Evolutionary conservation across 2,113 vertebrate genomes (phyloP), one percentile per base, ranked within the genome.

Genomic region (Chaetops frenatus): DNA sequence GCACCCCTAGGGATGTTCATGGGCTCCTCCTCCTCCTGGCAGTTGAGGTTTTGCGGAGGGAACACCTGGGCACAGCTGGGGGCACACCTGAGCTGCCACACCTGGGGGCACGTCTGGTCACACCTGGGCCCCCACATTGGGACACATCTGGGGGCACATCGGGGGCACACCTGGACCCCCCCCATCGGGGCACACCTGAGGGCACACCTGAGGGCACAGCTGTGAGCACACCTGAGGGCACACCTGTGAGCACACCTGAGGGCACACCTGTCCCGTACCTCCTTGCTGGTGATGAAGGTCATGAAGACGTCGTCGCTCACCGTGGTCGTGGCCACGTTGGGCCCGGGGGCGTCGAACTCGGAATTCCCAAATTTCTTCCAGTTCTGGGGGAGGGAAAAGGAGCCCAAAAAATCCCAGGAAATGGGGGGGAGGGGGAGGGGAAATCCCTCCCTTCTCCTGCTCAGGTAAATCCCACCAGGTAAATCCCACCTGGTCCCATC

Each of bases 281-380:
- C 74, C 36, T 78, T 78, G 74, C 98, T 99, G 95, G 99, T 99
- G 94, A 99, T 99, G 95, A 99, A 99, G 11, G 99, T 99, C 99
- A 99, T 99, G 89, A 98, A 99, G 53, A 99, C 99, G 2, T 99
- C 99, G 8, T 99, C 99, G 5, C 99, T 99, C 95, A 99, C 99
- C 0, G 99, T 99, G 54, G 99, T 99, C 48, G 99, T 99, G 79
- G 99, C 99, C 85, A 99, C 99, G 19, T 99, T 99, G 4, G 99
- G 99, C 6, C 99, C 99, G 0, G 98, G 98, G 4, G 98, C 97
- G 35, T 99, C 99, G 16, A 97, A 99, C 90, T 99, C 99, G 0
- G 99, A 99, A 94, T 99, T 99, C 17, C 99, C 99, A 53, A 99
- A 99, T 78, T 99, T 99, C 92, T 99, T 99, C 99, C 99, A 99